These are phyloP conservation scores for Stegastes partitus DNA, from an alignment of 2,113 vertebrate species.

Conservation along the genomic window DNA sequence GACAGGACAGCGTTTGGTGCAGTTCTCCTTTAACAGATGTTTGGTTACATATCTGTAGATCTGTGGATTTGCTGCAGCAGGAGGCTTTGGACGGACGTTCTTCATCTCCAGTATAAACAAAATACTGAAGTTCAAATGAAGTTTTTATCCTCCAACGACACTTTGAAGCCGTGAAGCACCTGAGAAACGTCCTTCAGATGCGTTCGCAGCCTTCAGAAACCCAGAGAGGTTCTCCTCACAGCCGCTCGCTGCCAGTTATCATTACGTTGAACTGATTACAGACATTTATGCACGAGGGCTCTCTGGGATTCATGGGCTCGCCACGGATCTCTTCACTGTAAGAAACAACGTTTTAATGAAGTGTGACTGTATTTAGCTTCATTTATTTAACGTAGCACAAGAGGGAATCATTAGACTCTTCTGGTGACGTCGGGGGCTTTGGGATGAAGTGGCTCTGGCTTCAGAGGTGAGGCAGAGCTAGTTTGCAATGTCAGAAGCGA, in stretches of 20 bases:
- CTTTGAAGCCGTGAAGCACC: conserved; percentile 1
- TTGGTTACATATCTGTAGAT: too few species aligned
- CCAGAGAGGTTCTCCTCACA: neutral
- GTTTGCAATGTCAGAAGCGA: neutral
- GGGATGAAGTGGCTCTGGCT: too few species aligned
- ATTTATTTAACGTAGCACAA: too few species aligned
- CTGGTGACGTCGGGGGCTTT: neutral
- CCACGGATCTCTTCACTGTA: too few species aligned
- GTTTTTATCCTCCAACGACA: conserved; percentile 8
- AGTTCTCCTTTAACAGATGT: too few species aligned
- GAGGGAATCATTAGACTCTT: neutral
- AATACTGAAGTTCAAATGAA: neutral
- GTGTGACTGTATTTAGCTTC: neutral
- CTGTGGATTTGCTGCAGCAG: neutral
- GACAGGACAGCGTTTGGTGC: too few species aligned
- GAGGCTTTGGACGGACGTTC: neutral
- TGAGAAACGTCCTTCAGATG: neutral
- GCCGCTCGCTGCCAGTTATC: conserved; percentile 17
- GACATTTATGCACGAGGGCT: neutral
- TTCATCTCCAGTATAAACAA: too few species aligned
- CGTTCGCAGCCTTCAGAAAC: neutral
- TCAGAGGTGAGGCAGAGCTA: neutral
- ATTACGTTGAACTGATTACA: conserved; percentile 22
- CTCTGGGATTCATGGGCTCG: too few species aligned
- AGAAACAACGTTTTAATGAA: too few species aligned